Evolutionary conservation across 2,888 invertebrate genomes (phyloP).

Genomic region (Campoletis raptor): DNA sequence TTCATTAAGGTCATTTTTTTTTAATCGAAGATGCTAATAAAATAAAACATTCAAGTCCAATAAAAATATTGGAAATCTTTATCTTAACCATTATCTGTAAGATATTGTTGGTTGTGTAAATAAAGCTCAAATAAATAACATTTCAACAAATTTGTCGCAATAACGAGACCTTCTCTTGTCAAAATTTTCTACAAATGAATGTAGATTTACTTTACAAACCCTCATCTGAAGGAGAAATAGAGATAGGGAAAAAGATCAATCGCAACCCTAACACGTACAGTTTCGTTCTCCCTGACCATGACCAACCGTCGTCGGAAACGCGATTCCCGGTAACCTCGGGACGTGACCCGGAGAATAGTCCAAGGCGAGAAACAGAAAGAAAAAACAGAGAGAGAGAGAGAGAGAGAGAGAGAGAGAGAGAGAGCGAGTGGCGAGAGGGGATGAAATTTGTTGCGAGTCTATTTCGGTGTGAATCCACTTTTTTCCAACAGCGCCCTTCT

Average conservation of each 20-base stretch:
- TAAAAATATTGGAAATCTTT: background rate
- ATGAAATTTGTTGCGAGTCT: slow-evolving; percentile 1
- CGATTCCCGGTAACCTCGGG: slow-evolving; percentile 56
- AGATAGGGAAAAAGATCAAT: background rate
- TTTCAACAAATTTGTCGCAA: background rate
- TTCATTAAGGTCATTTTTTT: background rate
- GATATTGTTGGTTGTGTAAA: no score
- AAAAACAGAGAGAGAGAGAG: background rate
- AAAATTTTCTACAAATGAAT: background rate
- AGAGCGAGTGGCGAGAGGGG: slow-evolving; percentile 14
- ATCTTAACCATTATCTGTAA: background rate
- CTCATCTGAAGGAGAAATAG: background rate
- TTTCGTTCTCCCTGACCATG: slow-evolving; percentile 66
- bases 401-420: slow-evolving; percentile 1
- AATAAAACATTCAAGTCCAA: background rate
- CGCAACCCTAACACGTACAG: slow-evolving; percentile 1
- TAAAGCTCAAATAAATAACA: no score
- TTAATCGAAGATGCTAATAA: background rate
- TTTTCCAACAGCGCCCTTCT: background rate
- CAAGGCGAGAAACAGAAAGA: background rate
- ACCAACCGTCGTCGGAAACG: slow-evolving; percentile 58
- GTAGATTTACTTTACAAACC: background rate
- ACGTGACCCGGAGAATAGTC: slow-evolving; percentile 59
- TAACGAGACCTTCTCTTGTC: background rate
- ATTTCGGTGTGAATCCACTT: slow-evolving; percentile 40